phyloP scores from a whole-genome alignment of 2,888 invertebrate species.

The Itoplectis maculator region DNA sequence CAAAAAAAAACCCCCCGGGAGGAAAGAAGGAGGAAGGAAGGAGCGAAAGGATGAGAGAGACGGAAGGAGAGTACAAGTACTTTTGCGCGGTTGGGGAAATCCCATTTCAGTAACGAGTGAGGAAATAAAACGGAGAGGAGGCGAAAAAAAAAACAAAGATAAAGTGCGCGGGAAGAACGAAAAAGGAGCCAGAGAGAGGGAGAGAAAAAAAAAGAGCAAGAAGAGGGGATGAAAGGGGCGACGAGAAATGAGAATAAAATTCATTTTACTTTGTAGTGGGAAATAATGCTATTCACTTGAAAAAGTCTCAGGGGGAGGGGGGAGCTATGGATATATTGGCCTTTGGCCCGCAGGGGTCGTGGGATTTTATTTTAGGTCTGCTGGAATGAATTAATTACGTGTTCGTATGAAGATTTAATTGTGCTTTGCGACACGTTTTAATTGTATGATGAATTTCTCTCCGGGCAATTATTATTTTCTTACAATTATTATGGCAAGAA shows the following conservation, averaged over 20 bases:
- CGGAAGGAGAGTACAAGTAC: slow-evolving; percentile 50
- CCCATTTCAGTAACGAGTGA: slow-evolving; percentile 62
- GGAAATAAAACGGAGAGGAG: slow-evolving; percentile 22
- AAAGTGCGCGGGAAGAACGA: slow-evolving; percentile 12
- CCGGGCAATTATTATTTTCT: background rate
- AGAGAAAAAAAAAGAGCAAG: slow-evolving; percentile 20
- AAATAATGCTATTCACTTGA: slow-evolving; percentile 48
- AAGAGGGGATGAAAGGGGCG: slow-evolving; percentile 15
- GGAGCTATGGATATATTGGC: slow-evolving; percentile 4
- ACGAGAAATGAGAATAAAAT: slow-evolving; percentile 32
- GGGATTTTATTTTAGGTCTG: background rate
- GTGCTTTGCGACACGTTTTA: background rate
- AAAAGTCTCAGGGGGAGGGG: slow-evolving; percentile 10
- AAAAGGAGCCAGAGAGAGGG: too few species aligned
- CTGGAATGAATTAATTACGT: background rate
- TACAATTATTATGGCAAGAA: background rate
- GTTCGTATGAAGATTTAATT: background rate
- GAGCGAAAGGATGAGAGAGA: slow-evolving; percentile 34
- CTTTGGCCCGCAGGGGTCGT: slow-evolving; percentile 5
- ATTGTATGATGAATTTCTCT: too few species aligned
- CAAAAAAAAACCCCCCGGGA: too few species aligned
- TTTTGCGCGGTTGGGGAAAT: slow-evolving; percentile 59
- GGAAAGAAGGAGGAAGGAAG: slow-evolving; percentile 13
- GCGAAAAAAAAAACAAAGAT: slow-evolving; percentile 5
- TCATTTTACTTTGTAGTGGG: slow-evolving; percentile 35